Percentiles rank a stretch among this genome's conserved stretches.
phyloP scores from a whole-genome alignment of 2,113 vertebrate species.

The Anarrhichthys ocellatus region DNA sequence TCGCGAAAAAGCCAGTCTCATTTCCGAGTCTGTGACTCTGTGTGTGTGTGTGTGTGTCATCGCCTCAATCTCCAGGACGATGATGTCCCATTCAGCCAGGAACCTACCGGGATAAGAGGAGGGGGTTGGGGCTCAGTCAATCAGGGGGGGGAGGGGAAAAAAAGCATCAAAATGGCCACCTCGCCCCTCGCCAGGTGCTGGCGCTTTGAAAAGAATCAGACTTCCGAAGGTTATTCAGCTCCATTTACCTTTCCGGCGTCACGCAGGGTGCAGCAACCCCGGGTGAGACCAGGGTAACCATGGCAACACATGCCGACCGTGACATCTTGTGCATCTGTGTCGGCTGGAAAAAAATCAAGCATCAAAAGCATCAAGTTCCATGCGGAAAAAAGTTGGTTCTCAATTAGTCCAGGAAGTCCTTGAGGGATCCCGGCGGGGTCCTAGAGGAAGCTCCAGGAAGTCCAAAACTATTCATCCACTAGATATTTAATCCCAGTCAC shows the following conservation, averaged over 20 bases:
- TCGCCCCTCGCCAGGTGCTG: conserved; percentile 60
- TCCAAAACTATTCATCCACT: conserved; percentile 12
- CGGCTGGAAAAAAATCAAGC: background rate
- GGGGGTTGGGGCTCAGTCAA: conserved; percentile 30
- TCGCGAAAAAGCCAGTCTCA: conserved; percentile 49
- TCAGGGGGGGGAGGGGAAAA: conserved; percentile 30
- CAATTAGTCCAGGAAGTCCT: conserved; percentile 1
- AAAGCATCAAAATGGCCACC: conserved; percentile 46
- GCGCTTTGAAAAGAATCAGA: conserved; percentile 60
- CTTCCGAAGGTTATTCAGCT: conserved; percentile 72
- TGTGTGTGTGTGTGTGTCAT: conserved; percentile 30
- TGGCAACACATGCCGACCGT: conserved; percentile 43
- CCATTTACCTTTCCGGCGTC: conserved; percentile 74
- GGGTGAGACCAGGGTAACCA: conserved; percentile 54
- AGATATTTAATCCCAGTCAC: conserved; percentile 1
- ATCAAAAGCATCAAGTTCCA: background rate
- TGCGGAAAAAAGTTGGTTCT: background rate
- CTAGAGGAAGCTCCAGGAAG: background rate
- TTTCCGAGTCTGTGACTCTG: conserved; percentile 35
- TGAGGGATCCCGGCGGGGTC: background rate
- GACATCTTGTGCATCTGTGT: conserved; percentile 46
- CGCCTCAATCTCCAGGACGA: conserved; percentile 63
- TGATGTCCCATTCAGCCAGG: conserved; percentile 65
- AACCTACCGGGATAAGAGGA: conserved; percentile 70
- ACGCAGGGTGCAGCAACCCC: conserved; percentile 49